Evolutionary conservation across 2,888 invertebrate species (phyloP).

Genomic region (Cylindroiulus punctatus): DNA sequence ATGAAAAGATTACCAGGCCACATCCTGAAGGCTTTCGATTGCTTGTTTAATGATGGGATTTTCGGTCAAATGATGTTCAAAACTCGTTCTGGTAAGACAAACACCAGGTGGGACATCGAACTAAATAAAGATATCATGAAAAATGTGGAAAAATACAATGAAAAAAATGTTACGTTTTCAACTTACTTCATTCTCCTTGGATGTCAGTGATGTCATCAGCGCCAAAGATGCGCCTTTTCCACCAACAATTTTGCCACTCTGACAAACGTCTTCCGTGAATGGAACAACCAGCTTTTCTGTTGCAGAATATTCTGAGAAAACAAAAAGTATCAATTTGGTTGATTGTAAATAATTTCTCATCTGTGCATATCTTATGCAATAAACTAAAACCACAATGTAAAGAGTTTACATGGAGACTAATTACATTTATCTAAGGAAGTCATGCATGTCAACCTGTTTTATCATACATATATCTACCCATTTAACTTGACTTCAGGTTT

Average conservation of each 20-base stretch:
- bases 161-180: not conserved
- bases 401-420: too few species aligned
- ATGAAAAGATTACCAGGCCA: slow-evolving; percentile 64
- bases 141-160: not conserved
- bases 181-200: not conserved
- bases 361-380: too few species aligned
- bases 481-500: too few species aligned
- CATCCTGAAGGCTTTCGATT: slow-evolving; percentile 70
- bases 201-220: slow-evolving; percentile 67
- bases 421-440: too few species aligned
- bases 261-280: slow-evolving; percentile 63
- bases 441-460: too few species aligned
- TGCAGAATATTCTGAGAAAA: not conserved
- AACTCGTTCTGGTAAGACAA: slow-evolving; percentile 74
- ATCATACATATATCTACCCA: too few species aligned
- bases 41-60: slow-evolving; percentile 68
- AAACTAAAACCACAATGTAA: too few species aligned
- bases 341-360: too few species aligned
- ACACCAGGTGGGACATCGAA: slow-evolving; percentile 77
- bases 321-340: not conserved
- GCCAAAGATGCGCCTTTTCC: slow-evolving; percentile 84
- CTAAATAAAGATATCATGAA: slow-evolving; percentile 60
- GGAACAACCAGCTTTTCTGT: slow-evolving; percentile 56
- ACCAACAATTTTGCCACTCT: slow-evolving; percentile 73
- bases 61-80: slow-evolving; percentile 71